Conservation (phyloP, 2,113 vertebrate species). For the Acanthisitta chloris region DNA sequence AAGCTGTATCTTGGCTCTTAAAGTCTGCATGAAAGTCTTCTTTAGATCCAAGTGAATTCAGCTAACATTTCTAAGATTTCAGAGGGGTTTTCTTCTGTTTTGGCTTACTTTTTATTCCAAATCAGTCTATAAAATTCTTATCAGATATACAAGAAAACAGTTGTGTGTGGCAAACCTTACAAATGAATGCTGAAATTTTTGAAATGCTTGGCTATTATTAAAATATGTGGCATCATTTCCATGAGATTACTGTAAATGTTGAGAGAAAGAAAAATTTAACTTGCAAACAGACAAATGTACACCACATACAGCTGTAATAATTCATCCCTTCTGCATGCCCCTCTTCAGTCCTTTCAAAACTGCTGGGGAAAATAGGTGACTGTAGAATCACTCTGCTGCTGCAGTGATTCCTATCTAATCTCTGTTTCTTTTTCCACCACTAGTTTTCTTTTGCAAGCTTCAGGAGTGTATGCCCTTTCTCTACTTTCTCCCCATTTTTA, state of each 20-base stretch:
- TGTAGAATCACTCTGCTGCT: neutral
- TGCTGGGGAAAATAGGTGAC: neutral
- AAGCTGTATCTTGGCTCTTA: neutral
- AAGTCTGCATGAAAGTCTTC: neutral
- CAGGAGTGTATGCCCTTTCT: fast-evolving
- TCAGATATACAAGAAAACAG: neutral
- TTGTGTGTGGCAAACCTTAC: neutral
- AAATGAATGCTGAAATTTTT: neutral
- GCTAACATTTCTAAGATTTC: neutral
- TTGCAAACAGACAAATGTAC: neutral
- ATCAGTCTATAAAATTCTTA: neutral
- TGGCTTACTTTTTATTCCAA: neutral
- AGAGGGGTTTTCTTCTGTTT: neutral
- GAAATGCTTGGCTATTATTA: fast-evolving
- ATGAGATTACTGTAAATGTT: neutral
- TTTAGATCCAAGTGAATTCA: neutral
- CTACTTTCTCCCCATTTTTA: neutral
- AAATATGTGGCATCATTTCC: neutral
- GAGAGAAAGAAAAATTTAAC: neutral
- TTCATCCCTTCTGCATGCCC: neutral
- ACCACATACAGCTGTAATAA: neutral
- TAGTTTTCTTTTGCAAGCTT: neutral
- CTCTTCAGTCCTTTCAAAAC: neutral
- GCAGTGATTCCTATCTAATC: neutral
- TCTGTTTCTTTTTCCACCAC: neutral